These are phyloP conservation scores for Arctopsyche grandis DNA, from an alignment of 1,140 invertebrate genomes.

Conservation along the genomic window DNA sequence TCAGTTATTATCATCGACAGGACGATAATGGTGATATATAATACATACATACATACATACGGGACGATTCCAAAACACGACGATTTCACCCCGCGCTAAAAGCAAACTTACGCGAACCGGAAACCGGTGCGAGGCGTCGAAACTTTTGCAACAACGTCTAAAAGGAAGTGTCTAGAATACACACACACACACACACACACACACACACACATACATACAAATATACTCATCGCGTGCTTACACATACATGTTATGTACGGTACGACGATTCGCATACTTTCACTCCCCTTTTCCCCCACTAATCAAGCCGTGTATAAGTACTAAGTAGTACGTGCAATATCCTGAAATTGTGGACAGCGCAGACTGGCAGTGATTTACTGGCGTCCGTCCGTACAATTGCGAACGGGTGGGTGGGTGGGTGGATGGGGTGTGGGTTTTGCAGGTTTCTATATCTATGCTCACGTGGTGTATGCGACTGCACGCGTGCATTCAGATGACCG, in stretches of 20 bases:
- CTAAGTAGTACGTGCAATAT: not conserved
- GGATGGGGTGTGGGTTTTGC: not conserved
- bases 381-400: conserved; percentile 6
- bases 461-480: not conserved
- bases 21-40: too few species aligned
- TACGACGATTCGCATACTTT: not conserved
- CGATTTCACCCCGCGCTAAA: too few species aligned
- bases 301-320: not conserved
- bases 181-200: too few species aligned
- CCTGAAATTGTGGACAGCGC: conserved; percentile 24
- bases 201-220: not conserved
- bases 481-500: not conserved
- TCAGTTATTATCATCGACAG: too few species aligned
- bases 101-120: too few species aligned
- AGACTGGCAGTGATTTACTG: conserved; percentile 17
- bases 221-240: not conserved
- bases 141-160: too few species aligned
- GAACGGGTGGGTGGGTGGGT: not conserved
- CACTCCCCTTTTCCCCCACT: not conserved
- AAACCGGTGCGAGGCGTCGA: too few species aligned
- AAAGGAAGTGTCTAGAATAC: too few species aligned
- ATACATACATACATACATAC: too few species aligned
- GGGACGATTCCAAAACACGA: too few species aligned
- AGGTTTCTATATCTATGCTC: not conserved
- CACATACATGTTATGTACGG: not conserved